Percentiles rank a stretch among this genome's conserved stretches.
Conservation (phyloP, 2,888 invertebrate species). For the Chironomus riparius region DNA sequence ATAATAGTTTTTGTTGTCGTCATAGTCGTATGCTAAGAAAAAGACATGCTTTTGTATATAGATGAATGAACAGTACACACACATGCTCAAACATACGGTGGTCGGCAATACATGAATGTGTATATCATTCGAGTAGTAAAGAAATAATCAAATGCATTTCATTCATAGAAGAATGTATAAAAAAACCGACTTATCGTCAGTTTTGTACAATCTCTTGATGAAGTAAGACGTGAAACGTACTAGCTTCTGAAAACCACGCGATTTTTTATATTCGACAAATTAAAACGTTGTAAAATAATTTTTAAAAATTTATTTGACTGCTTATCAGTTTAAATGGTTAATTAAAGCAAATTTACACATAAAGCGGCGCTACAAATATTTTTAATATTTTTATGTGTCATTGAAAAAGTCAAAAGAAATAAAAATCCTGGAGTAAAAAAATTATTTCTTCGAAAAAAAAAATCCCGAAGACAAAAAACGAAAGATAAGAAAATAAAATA, state of each 20-base stretch:
- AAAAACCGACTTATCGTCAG: conserved; percentile 13
- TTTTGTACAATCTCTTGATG: conserved; percentile 5
- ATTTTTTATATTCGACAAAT: background rate
- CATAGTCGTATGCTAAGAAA: background rate
- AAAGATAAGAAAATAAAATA: too few relatives aligned
- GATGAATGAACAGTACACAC: background rate
- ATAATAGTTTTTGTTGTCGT: background rate
- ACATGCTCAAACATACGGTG: background rate
- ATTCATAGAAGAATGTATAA: conserved; percentile 23
- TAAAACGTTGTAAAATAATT: background rate
- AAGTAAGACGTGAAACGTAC: conserved; percentile 19
- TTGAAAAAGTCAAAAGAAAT: background rate
- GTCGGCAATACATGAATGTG: background rate
- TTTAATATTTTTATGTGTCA: background rate
- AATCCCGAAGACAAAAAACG: too few relatives aligned
- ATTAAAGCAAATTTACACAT: background rate
- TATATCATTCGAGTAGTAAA: background rate
- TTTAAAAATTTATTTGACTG: background rate
- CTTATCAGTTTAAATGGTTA: background rate
- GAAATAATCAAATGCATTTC: conserved; percentile 17
- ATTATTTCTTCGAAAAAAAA: too few relatives aligned
- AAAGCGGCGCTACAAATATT: background rate
- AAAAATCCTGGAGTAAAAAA: too few relatives aligned
- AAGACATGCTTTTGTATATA: background rate
- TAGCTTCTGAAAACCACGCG: conserved; percentile 2